phyloP scores from a whole-genome alignment of 2,888 invertebrate species.

The Gymnosoma rotundatum region DNA sequence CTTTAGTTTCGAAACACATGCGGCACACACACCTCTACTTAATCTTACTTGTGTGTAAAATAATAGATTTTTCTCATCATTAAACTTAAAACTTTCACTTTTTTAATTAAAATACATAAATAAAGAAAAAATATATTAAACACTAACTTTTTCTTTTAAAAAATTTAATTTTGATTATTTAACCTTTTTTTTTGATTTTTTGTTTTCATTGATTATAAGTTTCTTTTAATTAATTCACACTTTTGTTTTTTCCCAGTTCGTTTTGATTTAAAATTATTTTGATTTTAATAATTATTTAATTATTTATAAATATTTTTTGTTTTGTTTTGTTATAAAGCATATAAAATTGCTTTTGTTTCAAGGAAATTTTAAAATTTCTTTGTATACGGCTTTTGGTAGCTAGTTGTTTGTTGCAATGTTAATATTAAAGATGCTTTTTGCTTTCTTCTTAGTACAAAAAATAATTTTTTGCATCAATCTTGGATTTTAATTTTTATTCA shows the following conservation, averaged over 20 bases:
- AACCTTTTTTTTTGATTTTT: constrained; percentile 34
- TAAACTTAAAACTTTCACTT: constrained; percentile 50
- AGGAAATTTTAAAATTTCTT: constrained; percentile 62
- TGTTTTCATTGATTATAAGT: not conserved
- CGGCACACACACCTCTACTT: not conserved
- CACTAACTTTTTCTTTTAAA: constrained; percentile 28
- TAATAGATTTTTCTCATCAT: constrained; percentile 8
- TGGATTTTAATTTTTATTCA: constrained; percentile 55
- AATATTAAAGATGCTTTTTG: constrained; percentile 40
- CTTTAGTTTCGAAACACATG: constrained; percentile 15
- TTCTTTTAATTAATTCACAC: constrained; percentile 39
- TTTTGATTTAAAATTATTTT: constrained; percentile 10
- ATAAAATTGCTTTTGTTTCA: constrained; percentile 7
- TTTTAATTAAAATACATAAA: not conserved
- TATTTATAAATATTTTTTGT: not conserved
- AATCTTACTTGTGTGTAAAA: constrained; percentile 26
- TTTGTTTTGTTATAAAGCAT: constrained; percentile 6
- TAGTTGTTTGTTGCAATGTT: constrained; percentile 38
- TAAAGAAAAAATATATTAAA: not conserved
- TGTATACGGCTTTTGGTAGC: constrained; percentile 53
- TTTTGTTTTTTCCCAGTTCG: constrained; percentile 14
- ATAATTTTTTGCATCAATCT: constrained; percentile 15
- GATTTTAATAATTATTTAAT: constrained; percentile 3
- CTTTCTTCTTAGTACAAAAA: constrained; percentile 7
- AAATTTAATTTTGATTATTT: constrained; percentile 29